Evolutionary conservation across 1,140 invertebrate genomes (phyloP), one percentile per base, ranked within the genome.

Genomic region (Dysdera silvatica): DNA sequence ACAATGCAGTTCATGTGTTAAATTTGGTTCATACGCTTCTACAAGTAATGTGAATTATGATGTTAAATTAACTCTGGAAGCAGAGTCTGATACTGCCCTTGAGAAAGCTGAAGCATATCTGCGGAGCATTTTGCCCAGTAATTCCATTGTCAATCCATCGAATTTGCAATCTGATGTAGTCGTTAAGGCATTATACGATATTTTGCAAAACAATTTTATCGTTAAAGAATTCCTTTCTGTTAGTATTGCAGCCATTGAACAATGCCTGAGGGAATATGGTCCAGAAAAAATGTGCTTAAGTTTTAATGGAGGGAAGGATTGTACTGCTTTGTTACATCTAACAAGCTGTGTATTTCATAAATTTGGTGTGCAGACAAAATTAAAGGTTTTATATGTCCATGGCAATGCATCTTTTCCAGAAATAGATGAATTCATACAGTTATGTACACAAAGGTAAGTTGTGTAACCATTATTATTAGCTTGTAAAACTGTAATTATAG

Each of bases 281-380:
- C 64, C 82, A 23, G 80, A 87, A 65, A 84, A 91, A 75, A 74
- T 92, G 45, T 91, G 91, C 72, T 71, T 98, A 32, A 88, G 89
- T 57, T 98, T 97, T 72, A 98, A 98, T 77, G 95, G 95, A 28
- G 95, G 95, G 7, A 98, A 98, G 78, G 95, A 98, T 78, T 98
- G 95, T 73, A 95, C 91, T 2, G 89, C 87, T 1, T 78, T 96
- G 18, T 77, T 96, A 54, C 88, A 96, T 76, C 74, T 96, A 28
- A 78, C 82, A 26, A 76, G 85, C 69, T 80, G 83, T 7, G 75
- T 89, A 23, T 74, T 86, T 33, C 81, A 61, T 71, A 72, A 62
- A 61, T 81, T 80, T 52, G 79, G 75, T 65, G 4, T 79, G 68
- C 62, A 74, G 33, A 28, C 14, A 16, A 35, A 47, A 33, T 55